These are phyloP conservation scores for Pocillopora verrucosa DNA, from an alignment of 64 coral and sea anemone species.

Conservation along the genomic window DNA sequence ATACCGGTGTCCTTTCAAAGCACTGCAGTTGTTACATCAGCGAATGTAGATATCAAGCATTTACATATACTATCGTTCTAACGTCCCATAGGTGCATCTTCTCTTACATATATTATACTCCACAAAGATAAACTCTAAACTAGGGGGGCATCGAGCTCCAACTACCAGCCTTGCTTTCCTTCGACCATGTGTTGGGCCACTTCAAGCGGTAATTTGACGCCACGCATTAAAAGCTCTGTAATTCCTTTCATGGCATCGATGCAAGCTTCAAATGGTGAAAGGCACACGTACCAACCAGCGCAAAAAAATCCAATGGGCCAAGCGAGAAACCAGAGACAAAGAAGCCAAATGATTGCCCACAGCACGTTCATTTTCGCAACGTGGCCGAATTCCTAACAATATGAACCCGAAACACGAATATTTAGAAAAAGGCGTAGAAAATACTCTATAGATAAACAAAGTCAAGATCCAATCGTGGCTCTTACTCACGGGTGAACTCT, in stretches of 20 bases:
- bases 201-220: constrained; percentile 61
- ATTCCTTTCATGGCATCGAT: constrained; percentile 57
- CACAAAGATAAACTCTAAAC: no score
- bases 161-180: constrained; percentile 72
- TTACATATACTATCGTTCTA: no score
- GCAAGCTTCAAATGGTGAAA: constrained; percentile 84
- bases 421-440: neutral
- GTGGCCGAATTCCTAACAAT: neutral
- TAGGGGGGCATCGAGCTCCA: neutral
- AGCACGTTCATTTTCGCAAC: constrained; percentile 58
- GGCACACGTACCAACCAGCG: constrained; percentile 83
- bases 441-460: neutral
- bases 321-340: constrained; percentile 64
- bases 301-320: constrained; percentile 87
- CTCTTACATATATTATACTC: neutral
- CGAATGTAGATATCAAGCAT: no score
- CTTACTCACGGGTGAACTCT: no score
- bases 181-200: constrained; percentile 84
- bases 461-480: no score
- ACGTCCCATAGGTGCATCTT: neutral
- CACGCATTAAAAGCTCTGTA: constrained; percentile 77
- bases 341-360: constrained; percentile 89
- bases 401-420: no score
- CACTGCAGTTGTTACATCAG: neutral
- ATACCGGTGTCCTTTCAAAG: neutral